Evolutionary conservation across 23 tunicate genomes (phyloP).

Genomic region (Ascidia mentula): DNA sequence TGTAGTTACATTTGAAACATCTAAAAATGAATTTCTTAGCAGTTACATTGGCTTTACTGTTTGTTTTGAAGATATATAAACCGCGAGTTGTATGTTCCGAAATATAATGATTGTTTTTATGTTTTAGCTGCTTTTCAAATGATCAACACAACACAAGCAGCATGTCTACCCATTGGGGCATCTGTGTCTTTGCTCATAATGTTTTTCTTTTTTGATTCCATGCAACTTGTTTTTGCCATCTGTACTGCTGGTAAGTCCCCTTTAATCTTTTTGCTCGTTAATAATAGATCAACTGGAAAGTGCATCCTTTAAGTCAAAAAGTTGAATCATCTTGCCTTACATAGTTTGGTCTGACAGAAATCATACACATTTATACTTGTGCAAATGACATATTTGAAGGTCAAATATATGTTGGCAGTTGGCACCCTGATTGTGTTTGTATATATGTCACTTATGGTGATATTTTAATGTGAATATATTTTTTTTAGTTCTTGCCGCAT

Average conservation of each 20-base stretch:
- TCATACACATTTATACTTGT: too few relatives aligned
- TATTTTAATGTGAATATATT: neutral
- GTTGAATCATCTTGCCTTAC: too few relatives aligned
- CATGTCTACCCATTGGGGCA: slow-evolving; percentile 92
- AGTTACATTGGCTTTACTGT: neutral
- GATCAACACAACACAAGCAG: slow-evolving; percentile 90
- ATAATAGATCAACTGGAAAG: too few relatives aligned
- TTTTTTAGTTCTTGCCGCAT: slow-evolving; percentile 86
- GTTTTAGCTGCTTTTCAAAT: slow-evolving; percentile 85
- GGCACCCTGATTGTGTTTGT: too few relatives aligned
- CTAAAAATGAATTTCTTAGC: neutral
- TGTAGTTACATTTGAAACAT: too few relatives aligned
- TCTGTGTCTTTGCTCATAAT: slow-evolving; percentile 86
- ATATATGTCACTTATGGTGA: too few relatives aligned
- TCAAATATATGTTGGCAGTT: too few relatives aligned
- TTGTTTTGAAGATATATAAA: neutral
- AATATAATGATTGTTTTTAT: neutral
- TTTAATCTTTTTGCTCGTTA: too few relatives aligned
- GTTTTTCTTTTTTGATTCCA: slow-evolving; percentile 98
- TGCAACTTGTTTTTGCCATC: slow-evolving; percentile 95
- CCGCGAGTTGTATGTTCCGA: neutral
- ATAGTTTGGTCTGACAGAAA: too few relatives aligned
- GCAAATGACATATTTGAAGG: too few relatives aligned
- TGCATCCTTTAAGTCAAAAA: too few relatives aligned
- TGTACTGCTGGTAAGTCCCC: slow-evolving; percentile 93